Percentiles rank a stretch among this genome's conserved stretches.
Evolutionary conservation across 1,140 invertebrate species (phyloP).

Genomic region (Chlorops oryzae): DNA sequence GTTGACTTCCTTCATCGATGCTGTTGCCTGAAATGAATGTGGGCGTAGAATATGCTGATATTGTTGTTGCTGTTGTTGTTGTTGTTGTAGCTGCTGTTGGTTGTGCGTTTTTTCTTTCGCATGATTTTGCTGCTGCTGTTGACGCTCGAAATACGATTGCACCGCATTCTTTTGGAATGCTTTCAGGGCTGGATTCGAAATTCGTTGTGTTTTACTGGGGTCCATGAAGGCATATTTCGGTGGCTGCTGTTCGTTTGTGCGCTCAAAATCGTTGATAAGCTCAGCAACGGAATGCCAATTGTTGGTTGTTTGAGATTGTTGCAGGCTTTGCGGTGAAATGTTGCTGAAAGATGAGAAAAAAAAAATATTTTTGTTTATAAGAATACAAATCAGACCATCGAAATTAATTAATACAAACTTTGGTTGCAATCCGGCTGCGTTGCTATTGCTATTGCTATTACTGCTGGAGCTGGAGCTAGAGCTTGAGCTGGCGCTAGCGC

Average conservation of each 20-base stretch:
- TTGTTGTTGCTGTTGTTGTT: conserved; percentile 15
- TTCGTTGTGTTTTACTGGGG: conserved; percentile 67
- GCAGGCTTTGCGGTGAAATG: neutral
- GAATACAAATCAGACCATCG: no score
- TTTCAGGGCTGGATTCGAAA: conserved; percentile 73
- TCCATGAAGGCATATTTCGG: conserved; percentile 64
- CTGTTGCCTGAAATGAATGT: neutral
- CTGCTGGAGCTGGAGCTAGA: no score
- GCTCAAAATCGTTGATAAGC: conserved; percentile 67
- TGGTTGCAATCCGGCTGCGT: no score
- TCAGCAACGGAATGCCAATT: conserved; percentile 63
- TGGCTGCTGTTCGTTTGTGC: conserved; percentile 24
- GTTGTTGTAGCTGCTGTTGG: conserved; percentile 8
- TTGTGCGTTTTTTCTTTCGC: conserved; percentile 20
- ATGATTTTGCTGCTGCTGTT: conserved; percentile 50
- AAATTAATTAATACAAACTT: no score
- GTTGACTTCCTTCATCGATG: conserved; percentile 20
- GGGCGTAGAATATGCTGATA: neutral
- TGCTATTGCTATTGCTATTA: no score
- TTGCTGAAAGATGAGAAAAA: neutral
- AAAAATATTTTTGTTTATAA: no score
- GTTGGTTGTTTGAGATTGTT: neutral
- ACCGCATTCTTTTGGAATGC: conserved; percentile 83
- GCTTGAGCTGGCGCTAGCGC: neutral
- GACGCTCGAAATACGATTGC: conserved; percentile 76